Percentiles rank a stretch among this genome's conserved stretches.
phyloP scores from a whole-genome alignment of 2,113 vertebrate species.

The Catharus bicknelli region DNA sequence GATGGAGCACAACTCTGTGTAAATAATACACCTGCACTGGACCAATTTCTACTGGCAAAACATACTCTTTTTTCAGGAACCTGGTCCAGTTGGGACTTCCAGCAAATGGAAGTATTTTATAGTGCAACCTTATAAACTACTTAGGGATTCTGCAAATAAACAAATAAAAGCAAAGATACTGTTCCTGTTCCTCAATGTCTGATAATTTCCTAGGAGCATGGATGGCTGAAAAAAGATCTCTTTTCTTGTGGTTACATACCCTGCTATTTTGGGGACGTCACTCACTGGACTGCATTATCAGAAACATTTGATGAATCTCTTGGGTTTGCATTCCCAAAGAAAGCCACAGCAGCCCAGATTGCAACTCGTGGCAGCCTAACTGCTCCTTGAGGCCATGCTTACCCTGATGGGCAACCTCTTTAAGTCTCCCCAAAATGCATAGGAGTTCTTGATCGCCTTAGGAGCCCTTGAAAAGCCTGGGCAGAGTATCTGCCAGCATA shows the following conservation, averaged over 20 bases:
- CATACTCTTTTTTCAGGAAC: constrained; percentile 15
- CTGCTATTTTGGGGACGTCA: not conserved
- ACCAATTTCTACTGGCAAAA: constrained; percentile 25
- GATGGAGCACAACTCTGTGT: constrained; percentile 9
- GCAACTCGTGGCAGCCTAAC: not conserved
- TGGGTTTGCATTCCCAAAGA: not conserved
- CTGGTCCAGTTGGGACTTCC: not conserved
- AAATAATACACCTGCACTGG: constrained; percentile 27
- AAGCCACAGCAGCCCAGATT: not conserved
- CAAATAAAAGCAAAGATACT: not conserved
- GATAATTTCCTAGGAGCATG: not conserved
- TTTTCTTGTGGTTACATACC: not conserved
- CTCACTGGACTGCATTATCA: not conserved
- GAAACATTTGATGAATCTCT: not conserved
- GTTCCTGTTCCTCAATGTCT: not conserved
- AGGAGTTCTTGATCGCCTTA: fast-evolving
- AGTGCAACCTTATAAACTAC: constrained; percentile 28
- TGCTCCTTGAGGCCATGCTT: not conserved
- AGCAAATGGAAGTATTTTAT: constrained; percentile 33
- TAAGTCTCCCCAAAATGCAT: not conserved
- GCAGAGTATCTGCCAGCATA: fast-evolving
- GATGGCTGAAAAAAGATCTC: not conserved
- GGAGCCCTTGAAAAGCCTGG: not conserved
- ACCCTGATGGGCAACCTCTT: fast-evolving
- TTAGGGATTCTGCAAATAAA: constrained; percentile 17